Conservation (phyloP, 1,140 invertebrate genomes). For the Pogonus chalceus region DNA sequence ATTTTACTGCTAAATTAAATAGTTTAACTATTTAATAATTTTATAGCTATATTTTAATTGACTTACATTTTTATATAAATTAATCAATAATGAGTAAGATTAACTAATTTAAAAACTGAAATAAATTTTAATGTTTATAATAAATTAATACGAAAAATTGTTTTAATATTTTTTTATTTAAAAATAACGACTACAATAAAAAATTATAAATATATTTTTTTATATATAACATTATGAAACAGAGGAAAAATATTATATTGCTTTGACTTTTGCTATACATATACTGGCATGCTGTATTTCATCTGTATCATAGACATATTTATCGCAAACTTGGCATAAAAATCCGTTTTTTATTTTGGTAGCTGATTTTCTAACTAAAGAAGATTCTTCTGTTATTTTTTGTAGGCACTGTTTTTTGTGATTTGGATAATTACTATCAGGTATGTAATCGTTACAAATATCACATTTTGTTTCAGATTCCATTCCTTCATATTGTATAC, state of each 20-base stretch:
- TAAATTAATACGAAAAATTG: too few relatives aligned
- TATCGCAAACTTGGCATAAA: too few relatives aligned
- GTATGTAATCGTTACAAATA: neutral
- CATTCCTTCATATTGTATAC: neutral
- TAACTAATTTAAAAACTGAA: neutral
- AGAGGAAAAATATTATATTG: neutral
- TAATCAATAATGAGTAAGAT: neutral
- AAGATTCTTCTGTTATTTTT: neutral
- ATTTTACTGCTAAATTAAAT: too few relatives aligned
- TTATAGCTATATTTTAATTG: too few relatives aligned
- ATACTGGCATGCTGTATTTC: neutral
- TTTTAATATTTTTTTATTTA: neutral
- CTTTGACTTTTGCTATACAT: neutral
- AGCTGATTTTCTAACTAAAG: too few relatives aligned
- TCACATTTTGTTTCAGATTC: neutral
- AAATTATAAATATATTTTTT: neutral
- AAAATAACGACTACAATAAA: neutral
- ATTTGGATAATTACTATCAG: neutral
- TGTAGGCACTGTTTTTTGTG: neutral
- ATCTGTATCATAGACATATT: too few relatives aligned
- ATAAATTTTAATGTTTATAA: too few relatives aligned
- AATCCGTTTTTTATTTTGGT: neutral
- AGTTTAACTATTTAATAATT: too few relatives aligned
- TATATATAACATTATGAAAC: neutral
- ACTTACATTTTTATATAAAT: too few relatives aligned